Percentiles rank a stretch among this genome's conserved stretches.
phyloP scores from a whole-genome alignment of 2,888 invertebrate species.

The Calameuta filiformis region DNA sequence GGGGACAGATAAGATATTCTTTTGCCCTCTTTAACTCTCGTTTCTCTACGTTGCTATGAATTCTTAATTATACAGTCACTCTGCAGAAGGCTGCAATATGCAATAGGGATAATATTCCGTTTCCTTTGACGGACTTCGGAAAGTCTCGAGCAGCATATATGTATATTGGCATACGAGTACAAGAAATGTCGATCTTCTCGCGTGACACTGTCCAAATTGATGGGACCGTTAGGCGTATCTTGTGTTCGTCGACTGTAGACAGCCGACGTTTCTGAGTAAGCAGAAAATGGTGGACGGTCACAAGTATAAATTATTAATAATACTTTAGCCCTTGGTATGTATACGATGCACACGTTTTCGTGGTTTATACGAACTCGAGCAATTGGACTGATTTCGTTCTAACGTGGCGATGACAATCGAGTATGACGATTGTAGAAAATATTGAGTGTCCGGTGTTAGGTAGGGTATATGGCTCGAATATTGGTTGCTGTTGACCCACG shows the following conservation, averaged over 20 bases:
- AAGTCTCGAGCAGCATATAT: neutral
- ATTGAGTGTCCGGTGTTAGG: neutral
- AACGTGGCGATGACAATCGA: neutral
- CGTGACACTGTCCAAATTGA: neutral
- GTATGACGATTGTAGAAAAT: neutral
- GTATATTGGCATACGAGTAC: neutral
- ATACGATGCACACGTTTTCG: constrained; percentile 7
- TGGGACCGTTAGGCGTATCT: neutral
- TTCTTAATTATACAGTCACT: neutral
- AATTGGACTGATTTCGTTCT: neutral
- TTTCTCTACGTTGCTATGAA: neutral
- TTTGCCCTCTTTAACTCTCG: neutral
- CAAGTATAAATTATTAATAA: constrained; percentile 21
- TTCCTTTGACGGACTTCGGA: neutral
- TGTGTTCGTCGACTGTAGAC: neutral
- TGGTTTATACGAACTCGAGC: constrained; percentile 12
- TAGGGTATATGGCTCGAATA: neutral
- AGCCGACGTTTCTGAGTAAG: too few relatives aligned
- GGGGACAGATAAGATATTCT: neutral
- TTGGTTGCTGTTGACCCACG: neutral
- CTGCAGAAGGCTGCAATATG: neutral
- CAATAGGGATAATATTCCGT: neutral
- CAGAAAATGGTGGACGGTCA: constrained; percentile 4
- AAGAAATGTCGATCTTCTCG: neutral
- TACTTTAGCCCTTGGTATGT: constrained; percentile 11